phyloP scores from a whole-genome alignment of 2,888 invertebrate species.

The Tiliacea aurago region DNA sequence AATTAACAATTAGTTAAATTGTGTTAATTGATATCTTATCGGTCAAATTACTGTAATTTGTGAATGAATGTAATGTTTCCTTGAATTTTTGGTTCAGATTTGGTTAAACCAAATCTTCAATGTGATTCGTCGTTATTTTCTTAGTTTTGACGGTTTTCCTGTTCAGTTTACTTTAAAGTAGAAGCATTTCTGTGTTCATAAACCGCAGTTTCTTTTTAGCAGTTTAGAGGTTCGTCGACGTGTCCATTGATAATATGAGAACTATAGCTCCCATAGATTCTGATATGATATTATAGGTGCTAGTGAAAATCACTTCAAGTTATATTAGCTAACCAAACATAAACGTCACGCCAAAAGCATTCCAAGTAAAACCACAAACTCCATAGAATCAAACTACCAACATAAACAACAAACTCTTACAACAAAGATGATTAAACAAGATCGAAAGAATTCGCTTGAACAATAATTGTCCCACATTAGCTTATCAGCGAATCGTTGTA shows the following conservation, averaged over 20 bases:
- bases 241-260: neutral
- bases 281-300: neutral
- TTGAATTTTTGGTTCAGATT: neutral
- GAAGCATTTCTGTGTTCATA: neutral
- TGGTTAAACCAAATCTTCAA: neutral
- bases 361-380: neutral
- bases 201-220: neutral
- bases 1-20: no score
- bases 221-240: neutral
- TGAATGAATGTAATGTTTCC: no score
- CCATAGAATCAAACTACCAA: neutral
- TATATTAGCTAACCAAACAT: neutral
- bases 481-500: conserved; percentile 33
- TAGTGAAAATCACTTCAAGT: neutral
- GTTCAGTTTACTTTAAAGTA: conserved; percentile 2
- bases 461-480: conserved; percentile 28
- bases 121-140: neutral
- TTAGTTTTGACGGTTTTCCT: neutral
- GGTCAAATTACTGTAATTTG: neutral
- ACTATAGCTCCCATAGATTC: neutral
- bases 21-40: no score
- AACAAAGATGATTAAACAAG: neutral
- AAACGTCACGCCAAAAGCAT: neutral
- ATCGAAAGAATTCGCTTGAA: conserved; percentile 19
- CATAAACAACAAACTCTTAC: conserved; percentile 8